Conservation (phyloP, 2,888 invertebrate genomes). For the Cinara cedri region DNA sequence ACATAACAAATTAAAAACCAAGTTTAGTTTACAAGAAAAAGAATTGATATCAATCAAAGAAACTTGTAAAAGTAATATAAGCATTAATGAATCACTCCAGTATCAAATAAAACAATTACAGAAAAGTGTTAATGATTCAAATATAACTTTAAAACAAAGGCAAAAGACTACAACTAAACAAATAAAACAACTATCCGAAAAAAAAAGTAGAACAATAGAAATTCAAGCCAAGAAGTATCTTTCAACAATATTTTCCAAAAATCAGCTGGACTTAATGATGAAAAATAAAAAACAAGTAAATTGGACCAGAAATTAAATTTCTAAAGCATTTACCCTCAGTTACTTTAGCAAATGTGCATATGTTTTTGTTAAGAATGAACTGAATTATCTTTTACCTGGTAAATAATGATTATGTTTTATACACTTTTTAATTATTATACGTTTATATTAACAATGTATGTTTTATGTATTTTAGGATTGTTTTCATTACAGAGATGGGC, state of each 20-base stretch:
- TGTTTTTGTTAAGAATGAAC: background rate
- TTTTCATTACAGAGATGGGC: slow-evolving; percentile 22
- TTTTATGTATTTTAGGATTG: background rate
- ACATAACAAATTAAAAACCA: slow-evolving; percentile 18
- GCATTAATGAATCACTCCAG: slow-evolving; percentile 20
- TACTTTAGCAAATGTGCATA: slow-evolving; percentile 4
- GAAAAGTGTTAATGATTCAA: slow-evolving; percentile 6
- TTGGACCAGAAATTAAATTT: background rate
- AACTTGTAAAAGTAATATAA: background rate
- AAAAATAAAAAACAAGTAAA: too few relatives aligned
- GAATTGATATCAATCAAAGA: slow-evolving; percentile 18
- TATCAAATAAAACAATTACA: slow-evolving; percentile 7
- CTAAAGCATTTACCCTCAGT: background rate
- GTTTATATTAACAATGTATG: background rate
- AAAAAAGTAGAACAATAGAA: slow-evolving; percentile 1
- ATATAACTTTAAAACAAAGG: background rate
- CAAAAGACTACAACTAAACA: slow-evolving; percentile 1
- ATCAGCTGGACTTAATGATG: slow-evolving; percentile 21
- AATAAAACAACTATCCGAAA: slow-evolving; percentile 13
- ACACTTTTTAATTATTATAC: background rate
- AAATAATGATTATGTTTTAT: too few relatives aligned
- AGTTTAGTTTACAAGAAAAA: background rate
- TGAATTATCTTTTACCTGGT: slow-evolving; percentile 4
- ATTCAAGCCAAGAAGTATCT: slow-evolving; percentile 24
- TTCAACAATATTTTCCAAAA: slow-evolving; percentile 26